Evolutionary conservation across 2,113 vertebrate species (phyloP), one percentile per base, ranked within the genome.

Genomic region (Vimba vimba): DNA sequence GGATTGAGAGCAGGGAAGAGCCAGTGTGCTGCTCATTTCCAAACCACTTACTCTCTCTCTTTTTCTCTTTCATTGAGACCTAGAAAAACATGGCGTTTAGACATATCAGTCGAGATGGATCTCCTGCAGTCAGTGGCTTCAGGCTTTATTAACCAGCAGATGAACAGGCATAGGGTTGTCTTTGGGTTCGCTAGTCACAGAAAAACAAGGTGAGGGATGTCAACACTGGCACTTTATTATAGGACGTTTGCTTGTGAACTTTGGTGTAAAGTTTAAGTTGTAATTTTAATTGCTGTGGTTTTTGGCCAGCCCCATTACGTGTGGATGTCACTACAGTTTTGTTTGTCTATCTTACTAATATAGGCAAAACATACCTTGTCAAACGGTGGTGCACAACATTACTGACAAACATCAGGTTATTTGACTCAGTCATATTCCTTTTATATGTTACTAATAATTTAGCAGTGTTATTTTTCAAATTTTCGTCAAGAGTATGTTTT

Each of bases 111-210:
- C 25, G 68, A 66, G 84, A 88, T 79, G 33, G 59, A 68, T 33
- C 39, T 52, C 30, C 30, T 78, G 9, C 13, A 21, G 13, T 73
- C 52, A 55, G 27, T 73, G 73, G 50, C 21, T 83, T 88, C 83
- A 33, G 82, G 75, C 73, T 13, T 76, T 77, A 68, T 69, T 27
- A 68, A 82, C 66, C 62, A 55, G n/a, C 69, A 85, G 76, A 85
- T 86, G 12, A 79, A 82, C 77, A 78, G 87, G 66, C 60, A 81
- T 50, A 77, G 77, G 64, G n/a, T 71, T 69, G 11, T 66, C 13
- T 81, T 43, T 81, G 85, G 73, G 85, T 76, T 89, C 71, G 87
- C 43, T 15, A 21, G 71, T 55, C 45, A 79, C 27, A 27, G 84
- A 21, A 39, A 79, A 36, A 75, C 69, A 81, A 62, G 82, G 87